Percentiles rank a stretch among this genome's conserved stretches.
Evolutionary conservation across 2,113 vertebrate genomes (phyloP).

Genomic region (Bujurquina vittata): DNA sequence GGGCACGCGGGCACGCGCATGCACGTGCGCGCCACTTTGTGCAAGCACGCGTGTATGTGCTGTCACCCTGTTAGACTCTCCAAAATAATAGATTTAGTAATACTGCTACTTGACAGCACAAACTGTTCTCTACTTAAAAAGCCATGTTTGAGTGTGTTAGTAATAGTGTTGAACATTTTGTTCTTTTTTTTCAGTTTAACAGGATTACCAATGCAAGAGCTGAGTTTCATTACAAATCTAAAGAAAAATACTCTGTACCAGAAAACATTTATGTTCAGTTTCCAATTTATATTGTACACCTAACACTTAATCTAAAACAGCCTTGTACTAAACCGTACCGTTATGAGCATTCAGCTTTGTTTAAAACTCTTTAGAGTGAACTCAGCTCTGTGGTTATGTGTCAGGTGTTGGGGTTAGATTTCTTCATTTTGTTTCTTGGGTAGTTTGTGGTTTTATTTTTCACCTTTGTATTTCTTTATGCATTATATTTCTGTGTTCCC

Average conservation of each 20-base stretch:
- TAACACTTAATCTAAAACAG: not conserved
- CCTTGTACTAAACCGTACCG: not conserved
- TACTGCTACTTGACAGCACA: constrained; percentile 12
- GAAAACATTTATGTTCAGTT: not conserved
- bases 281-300: not conserved
- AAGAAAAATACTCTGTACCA: not conserved
- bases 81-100: constrained; percentile 23
- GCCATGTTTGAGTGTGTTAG: not conserved
- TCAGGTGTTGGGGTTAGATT: too few relatives aligned
- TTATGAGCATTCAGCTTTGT: not conserved
- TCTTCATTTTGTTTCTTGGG: too few relatives aligned
- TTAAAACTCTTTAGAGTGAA: not conserved
- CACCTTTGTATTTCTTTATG: too few relatives aligned
- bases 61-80: constrained; percentile 37
- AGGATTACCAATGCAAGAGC: not conserved
- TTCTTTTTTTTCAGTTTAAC: not conserved
- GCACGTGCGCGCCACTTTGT: not conserved
- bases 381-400: not conserved
- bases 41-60: not conserved
- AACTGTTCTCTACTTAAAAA: constrained; percentile 1
- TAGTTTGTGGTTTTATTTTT: too few relatives aligned
- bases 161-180: constrained; percentile 3
- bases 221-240: not conserved
- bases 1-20: too few relatives aligned
- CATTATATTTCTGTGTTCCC: too few relatives aligned